A percentile compares a stretch with the other conserved stretches of the same genome.
Conservation (phyloP, 1,140 invertebrate species). For the Hermatobates lingyangjiaoensis region DNA sequence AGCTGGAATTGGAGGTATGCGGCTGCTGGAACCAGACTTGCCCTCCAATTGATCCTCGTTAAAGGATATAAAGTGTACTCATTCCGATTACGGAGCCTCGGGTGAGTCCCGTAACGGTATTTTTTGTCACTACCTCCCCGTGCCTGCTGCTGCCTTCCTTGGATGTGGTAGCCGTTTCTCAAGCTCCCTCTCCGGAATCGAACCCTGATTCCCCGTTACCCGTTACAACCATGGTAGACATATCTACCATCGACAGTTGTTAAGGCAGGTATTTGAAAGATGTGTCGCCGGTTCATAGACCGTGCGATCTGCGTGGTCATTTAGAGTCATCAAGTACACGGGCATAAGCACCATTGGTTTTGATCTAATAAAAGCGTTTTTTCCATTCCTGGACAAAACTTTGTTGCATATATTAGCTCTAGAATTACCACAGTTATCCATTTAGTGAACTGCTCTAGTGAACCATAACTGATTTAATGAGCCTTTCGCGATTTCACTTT, state of each 20-base stretch:
- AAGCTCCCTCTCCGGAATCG: conserved; percentile 54
- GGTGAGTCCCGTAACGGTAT: conserved; percentile 65
- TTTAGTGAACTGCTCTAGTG: conserved; percentile 36
- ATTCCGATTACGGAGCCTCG: conserved; percentile 68
- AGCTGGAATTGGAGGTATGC: conserved; percentile 85
- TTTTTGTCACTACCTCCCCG: conserved; percentile 69
- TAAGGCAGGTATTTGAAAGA: conserved; percentile 78
- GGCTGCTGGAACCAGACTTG: too few relatives aligned
- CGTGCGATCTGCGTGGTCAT: conserved; percentile 61
- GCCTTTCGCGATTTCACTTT: conserved; percentile 61
- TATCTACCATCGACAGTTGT: conserved; percentile 66
- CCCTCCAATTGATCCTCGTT: conserved; percentile 72
- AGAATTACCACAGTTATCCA: conserved; percentile 80
- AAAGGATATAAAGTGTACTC: conserved; percentile 76
- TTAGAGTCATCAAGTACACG: conserved; percentile 48
- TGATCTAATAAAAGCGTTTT: conserved; percentile 54
- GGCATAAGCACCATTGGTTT: conserved; percentile 41
- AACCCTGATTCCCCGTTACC: conserved; percentile 55
- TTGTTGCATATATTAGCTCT: conserved; percentile 66
- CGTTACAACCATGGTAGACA: conserved; percentile 63
- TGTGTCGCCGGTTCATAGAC: conserved; percentile 46
- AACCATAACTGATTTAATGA: conserved; percentile 46
- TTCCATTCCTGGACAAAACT: conserved; percentile 42
- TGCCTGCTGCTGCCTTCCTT: conserved; percentile 74
- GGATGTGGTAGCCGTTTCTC: conserved; percentile 83